phyloP scores from a whole-genome alignment of 2,797 vertebrate genomes.

The Salarias fasciatus region DNA sequence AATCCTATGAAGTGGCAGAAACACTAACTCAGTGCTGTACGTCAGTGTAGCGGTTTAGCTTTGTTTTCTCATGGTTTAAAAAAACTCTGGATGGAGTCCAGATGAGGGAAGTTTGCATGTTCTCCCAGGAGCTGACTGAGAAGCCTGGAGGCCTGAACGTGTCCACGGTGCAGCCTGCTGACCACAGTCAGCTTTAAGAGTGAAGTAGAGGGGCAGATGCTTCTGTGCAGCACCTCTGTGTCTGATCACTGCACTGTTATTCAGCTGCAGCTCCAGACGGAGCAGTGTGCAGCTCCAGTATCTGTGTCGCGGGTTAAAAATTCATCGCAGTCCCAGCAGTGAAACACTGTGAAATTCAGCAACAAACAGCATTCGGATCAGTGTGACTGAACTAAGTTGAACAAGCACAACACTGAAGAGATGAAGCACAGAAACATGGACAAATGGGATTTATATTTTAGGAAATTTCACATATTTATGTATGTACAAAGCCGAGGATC shows the following conservation, averaged over 20 bases:
- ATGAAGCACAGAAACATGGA: constrained; percentile 15
- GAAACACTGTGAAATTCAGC: not conserved
- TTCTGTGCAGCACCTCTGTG: not conserved
- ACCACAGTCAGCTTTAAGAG: too few species aligned
- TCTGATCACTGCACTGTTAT: not conserved
- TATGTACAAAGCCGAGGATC: constrained; percentile 3
- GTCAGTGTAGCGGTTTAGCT: too few species aligned
- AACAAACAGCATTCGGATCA: constrained; percentile 9
- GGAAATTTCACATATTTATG: constrained; percentile 32
- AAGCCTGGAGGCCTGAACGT: too few species aligned
- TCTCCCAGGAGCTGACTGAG: too few species aligned
- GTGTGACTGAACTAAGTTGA: constrained; percentile 9
- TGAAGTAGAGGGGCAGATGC: not conserved
- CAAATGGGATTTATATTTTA: constrained; percentile 15
- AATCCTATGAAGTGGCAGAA: too few species aligned
- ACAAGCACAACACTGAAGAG: constrained; percentile 15
- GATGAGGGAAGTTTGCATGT: too few species aligned
- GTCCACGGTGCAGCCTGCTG: too few species aligned
- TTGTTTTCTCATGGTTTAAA: too few species aligned
- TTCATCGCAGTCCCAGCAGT: not conserved
- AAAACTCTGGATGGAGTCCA: too few species aligned
- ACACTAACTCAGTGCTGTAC: too few species aligned
- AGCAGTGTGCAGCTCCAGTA: constrained; percentile 1
- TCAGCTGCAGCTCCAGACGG: constrained; percentile 7
- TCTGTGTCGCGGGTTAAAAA: constrained; percentile 7